Base-by-base conservation (phyloP, 2,888 invertebrate genomes). In the Acrocyrtus sp. region DNA sequence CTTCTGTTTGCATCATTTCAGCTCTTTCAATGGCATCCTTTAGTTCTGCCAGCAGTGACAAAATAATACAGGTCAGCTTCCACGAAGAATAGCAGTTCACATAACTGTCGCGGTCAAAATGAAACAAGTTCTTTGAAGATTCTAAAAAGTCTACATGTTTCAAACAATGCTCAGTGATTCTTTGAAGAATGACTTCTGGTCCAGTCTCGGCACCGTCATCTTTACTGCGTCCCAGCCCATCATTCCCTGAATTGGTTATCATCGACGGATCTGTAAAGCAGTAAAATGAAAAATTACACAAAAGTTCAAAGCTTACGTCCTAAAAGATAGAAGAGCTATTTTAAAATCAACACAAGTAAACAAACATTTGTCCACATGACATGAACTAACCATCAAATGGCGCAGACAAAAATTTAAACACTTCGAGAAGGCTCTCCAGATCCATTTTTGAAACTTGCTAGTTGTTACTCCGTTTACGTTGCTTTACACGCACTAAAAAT, bases 61-160 rank as follows among this genome's bases (percentile, higher is more conserved):
- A 53, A 15, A 75, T 63, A 6, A 66, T 41, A 43, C 76, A 77
- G 0, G 74, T 72, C 1, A 78, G 48, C 26, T 72, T 75, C 78
- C 78, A 79, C 2, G 72, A 72, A 4, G 58, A 45, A 5, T 62
- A 68, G 12, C 8, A n/a, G 27, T 3, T 5, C 34, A 12, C 12
- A 5, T 34, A 12, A 27, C 12, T 5, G 2, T 24, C 34, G 27
- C 10, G 29, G 29, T 8, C n/a, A n/a, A 45, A 50, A 27, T 26
- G 26, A 15, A 63, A 10, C 3, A 70, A 51, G 27, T n/a, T 10
- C 50, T 57, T 63, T 2, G 70, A 70, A 8, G 63, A 63, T 12
- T 63, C 57, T 45, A 70, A 29, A 24, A 57, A 57, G 5, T 63
- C 63, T 0, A 70, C 34, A 19, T 62, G 56, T 8, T 48, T 43